Evolutionary conservation across 2,888 invertebrate genomes (phyloP).

Genomic region (Tiphia femorata): DNA sequence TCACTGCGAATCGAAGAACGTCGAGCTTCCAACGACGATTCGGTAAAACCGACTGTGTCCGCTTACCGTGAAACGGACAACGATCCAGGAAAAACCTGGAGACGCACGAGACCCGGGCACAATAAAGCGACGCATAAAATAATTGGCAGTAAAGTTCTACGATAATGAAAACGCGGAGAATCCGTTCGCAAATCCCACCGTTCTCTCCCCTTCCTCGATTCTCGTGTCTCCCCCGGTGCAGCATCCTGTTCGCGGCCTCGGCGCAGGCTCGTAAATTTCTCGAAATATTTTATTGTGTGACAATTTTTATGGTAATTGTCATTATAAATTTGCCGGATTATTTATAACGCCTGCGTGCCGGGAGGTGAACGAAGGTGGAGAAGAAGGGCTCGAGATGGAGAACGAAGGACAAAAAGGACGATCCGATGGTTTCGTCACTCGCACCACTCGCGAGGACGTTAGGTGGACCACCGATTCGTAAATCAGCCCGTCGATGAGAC

Average conservation of each 20-base stretch:
- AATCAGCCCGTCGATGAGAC: slow-evolving; percentile 35
- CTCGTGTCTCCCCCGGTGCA: slow-evolving; percentile 2
- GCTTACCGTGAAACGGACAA: too few relatives aligned
- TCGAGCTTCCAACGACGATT: too few relatives aligned
- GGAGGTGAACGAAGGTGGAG: slow-evolving; percentile 32
- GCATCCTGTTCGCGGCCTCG: slow-evolving; percentile 22
- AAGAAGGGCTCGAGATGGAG: neutral
- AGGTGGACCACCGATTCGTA: neutral
- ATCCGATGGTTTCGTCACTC: too few relatives aligned
- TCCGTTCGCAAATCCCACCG: slow-evolving; percentile 6
- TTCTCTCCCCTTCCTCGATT: slow-evolving; percentile 18
- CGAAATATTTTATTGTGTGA: slow-evolving; percentile 67
- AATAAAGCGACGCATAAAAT: slow-evolving; percentile 65
- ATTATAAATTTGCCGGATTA: slow-evolving; percentile 66
- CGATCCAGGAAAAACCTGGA: too few relatives aligned
- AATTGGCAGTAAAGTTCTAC: slow-evolving; percentile 66
- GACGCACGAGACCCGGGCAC: slow-evolving; percentile 32
- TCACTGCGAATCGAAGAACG: too few relatives aligned
- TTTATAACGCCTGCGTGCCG: slow-evolving; percentile 53
- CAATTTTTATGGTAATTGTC: slow-evolving; percentile 69
- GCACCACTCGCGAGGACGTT: too few relatives aligned
- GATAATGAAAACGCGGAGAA: slow-evolving; percentile 8
- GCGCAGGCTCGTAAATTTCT: slow-evolving; percentile 59
- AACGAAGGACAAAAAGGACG: too few relatives aligned
- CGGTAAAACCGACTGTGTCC: too few relatives aligned